A percentile compares a stretch with the other conserved stretches of the same genome.
These are phyloP conservation scores for Thera britannica DNA, from an alignment of 2,888 invertebrate genomes.

Conservation along the genomic window DNA sequence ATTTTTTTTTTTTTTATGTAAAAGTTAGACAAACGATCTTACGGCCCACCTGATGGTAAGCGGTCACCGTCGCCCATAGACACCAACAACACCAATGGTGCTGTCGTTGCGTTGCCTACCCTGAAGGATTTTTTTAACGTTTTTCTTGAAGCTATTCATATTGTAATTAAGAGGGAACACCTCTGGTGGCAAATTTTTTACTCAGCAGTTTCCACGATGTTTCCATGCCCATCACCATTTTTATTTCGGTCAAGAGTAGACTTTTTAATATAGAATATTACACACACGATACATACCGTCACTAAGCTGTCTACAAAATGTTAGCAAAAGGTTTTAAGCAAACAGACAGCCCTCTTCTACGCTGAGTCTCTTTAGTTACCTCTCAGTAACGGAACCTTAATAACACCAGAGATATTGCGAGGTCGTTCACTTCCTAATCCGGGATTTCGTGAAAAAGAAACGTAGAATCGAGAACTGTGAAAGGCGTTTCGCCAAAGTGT, in stretches of 20 bases:
- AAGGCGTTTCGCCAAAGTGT: constrained; percentile 39
- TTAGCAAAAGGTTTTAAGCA: not conserved
- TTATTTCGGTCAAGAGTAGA: too few species aligned
- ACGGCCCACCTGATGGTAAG: too few species aligned
- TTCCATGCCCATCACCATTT: too few species aligned
- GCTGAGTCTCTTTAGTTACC: not conserved
- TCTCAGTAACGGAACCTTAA: constrained; percentile 31
- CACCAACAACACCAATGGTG: too few species aligned
- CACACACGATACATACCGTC: not conserved
- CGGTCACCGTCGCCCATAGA: too few species aligned
- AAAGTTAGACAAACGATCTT: too few species aligned
- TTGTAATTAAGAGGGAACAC: too few species aligned
- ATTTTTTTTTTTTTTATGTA: too few species aligned
- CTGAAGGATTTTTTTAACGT: too few species aligned
- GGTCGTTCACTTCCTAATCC: constrained; percentile 44
- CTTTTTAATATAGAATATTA: not conserved
- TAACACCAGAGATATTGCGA: constrained; percentile 38
- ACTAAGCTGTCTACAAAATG: not conserved
- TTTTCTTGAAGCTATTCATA: too few species aligned
- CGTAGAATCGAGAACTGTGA: constrained; percentile 38
- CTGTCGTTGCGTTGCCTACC: too few species aligned
- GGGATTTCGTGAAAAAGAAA: constrained; percentile 41
- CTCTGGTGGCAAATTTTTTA: too few species aligned
- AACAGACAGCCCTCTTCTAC: not conserved
- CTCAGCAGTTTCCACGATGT: not conserved